These are phyloP conservation scores for Condylura cristata DNA, from an alignment of 2,113 vertebrate genomes.

Conservation along the genomic window DNA sequence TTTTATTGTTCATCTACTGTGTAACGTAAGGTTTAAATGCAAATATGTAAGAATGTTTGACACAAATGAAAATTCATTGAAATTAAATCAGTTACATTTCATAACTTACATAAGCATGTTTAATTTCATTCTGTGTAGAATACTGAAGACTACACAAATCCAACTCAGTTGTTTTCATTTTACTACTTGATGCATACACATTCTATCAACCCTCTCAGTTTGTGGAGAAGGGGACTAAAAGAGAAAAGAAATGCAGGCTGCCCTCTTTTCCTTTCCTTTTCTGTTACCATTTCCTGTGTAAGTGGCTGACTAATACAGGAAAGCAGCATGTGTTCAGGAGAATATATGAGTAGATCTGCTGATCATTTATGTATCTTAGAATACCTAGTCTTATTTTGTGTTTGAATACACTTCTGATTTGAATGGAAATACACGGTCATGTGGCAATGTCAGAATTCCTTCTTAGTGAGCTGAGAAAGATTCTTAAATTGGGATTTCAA, in stretches of 20 bases:
- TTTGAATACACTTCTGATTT: not conserved
- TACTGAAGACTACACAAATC: not conserved
- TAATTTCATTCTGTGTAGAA: not conserved
- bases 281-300: not conserved
- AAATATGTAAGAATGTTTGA: not conserved
- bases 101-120: not conserved
- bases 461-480: not conserved
- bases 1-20: not conserved
- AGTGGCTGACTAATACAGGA: not conserved
- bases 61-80: not conserved
- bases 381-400: not conserved
- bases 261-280: not conserved
- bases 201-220: not conserved
- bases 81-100: not conserved
- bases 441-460: not conserved
- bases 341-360: not conserved
- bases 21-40: not conserved
- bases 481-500: not conserved
- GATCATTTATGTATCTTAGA: not conserved
- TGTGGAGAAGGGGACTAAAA: not conserved
- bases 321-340: not conserved
- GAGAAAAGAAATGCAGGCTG: not conserved
- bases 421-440: not conserved
- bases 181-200: not conserved
- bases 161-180: not conserved